Base-by-base conservation (phyloP, 2,113 vertebrate genomes). In the Ceyx cyanopectus region DNA sequence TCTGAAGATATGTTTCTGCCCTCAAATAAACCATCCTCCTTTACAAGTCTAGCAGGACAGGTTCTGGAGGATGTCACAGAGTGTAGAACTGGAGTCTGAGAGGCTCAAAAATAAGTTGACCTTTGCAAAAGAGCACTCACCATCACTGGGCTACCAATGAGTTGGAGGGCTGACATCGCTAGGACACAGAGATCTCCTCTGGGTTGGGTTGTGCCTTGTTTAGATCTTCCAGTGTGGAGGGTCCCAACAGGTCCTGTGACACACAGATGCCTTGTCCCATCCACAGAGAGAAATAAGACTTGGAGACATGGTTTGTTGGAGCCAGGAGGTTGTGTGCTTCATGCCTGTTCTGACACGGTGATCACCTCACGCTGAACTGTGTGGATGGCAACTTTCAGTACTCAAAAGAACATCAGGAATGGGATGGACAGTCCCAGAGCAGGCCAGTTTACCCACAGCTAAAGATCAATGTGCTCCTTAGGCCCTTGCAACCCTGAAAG, bases 361-460 rank as follows among this genome's bases (percentile, higher is more conserved):
- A 37, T 50, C 2, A 1, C 60, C 34, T 73, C 16, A 62, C 23
- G 46, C 23, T 30, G 51, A 5, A 34, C 30, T 40, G 6, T 12
- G 15, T 32, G 27, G 23, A 1, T 46, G 22, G 10, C 0, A 0
- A n/a, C 19, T 79, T 83, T 43, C 0, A 0, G 12, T 70, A 54
- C 19, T 9, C 14, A 15, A 30, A 5, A 51, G n/a, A 24, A 58
- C 18, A 40, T 53, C 13, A 45, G 54, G 12, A 68, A 73, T 67
- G 18, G 6, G 45, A 85, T 19, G 17, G 30, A 37, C 14, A 18
- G 65, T 37, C 8, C 19, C 62, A 84, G 41, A 57, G 16, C 1
- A 2, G 16, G 14, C 14, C 40, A 61, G 30, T 23, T 80, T 17
- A 48, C 16, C 16, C 40, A 24, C 40, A 60, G 46, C 22, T 65